Percentiles rank a stretch among this genome's conserved stretches.
Evolutionary conservation across 1,140 invertebrate species (phyloP).

Genomic region (Steinernema khuongi): DNA sequence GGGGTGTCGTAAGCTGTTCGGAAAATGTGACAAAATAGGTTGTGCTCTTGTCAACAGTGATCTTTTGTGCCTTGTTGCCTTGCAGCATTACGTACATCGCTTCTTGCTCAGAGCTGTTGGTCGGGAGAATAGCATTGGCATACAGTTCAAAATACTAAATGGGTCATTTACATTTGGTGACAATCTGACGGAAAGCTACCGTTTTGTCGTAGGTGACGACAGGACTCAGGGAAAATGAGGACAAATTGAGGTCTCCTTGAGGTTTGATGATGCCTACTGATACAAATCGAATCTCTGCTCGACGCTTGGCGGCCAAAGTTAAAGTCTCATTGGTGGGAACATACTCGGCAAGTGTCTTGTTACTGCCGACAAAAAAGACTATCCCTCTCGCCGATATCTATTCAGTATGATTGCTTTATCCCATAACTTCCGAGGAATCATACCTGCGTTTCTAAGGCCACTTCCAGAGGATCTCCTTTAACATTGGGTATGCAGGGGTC

Average conservation of each 20-base stretch:
- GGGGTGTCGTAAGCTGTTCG: not conserved
- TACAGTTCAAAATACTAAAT: not conserved
- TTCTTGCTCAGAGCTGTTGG: not conserved
- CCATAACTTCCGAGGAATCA: not conserved
- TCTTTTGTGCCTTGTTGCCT: not conserved
- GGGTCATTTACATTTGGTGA: not conserved
- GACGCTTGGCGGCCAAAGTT: not conserved
- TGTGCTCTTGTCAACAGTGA: not conserved
- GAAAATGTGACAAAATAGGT: not conserved
- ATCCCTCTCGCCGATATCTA: not conserved
- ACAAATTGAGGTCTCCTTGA: not conserved
- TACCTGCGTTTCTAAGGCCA: not conserved
- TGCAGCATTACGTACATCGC: not conserved
- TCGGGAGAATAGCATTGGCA: not conserved
- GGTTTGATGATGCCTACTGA: too few relatives aligned
- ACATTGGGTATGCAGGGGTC: not conserved
- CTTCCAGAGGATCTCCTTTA: not conserved
- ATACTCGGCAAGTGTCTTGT: not conserved
- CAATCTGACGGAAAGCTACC: not conserved
- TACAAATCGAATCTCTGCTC: not conserved
- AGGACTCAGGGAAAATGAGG: not conserved
- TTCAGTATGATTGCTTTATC: not conserved
- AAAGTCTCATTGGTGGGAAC: not conserved
- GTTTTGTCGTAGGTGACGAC: not conserved
- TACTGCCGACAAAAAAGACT: not conserved